phyloP scores from a whole-genome alignment of 2,888 invertebrate genomes.

The Thumatha senex region DNA sequence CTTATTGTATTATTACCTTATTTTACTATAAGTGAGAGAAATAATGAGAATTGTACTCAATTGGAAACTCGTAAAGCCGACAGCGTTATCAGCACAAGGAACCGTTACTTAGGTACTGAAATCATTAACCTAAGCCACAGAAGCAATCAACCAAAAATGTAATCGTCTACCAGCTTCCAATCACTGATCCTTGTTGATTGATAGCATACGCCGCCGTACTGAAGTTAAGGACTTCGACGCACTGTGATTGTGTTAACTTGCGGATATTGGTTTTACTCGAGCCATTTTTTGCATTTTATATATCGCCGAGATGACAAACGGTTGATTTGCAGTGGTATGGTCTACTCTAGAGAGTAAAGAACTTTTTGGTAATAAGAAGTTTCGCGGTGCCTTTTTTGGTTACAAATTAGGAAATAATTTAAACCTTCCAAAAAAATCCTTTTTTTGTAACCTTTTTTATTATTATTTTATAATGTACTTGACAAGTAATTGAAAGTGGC shows the following conservation, averaged over 20 bases:
- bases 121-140: slow-evolving; percentile 19
- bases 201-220: slow-evolving; percentile 22
- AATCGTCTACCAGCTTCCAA: slow-evolving; percentile 23
- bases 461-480: too few relatives aligned
- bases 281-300: neutral
- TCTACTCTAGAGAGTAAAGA: too few relatives aligned
- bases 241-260: neutral
- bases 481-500: too few relatives aligned
- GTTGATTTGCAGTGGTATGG: neutral
- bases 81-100: neutral
- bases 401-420: too few relatives aligned
- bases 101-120: slow-evolving; percentile 10
- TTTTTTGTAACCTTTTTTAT: too few relatives aligned
- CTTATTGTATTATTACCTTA: neutral
- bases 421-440: too few relatives aligned
- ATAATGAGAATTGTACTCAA: neutral
- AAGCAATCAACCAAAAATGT: slow-evolving; percentile 22
- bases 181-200: slow-evolving; percentile 36
- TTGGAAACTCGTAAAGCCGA: neutral
- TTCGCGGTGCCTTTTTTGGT: too few relatives aligned
- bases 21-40: neutral
- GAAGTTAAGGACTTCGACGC: neutral
- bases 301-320: neutral
- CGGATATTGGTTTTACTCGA: neutral
- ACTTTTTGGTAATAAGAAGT: too few relatives aligned